A percentile compares a stretch with the other conserved stretches of the same genome.
phyloP scores from a whole-genome alignment of 2,888 invertebrate species.

The Sabatieria punctata region DNA sequence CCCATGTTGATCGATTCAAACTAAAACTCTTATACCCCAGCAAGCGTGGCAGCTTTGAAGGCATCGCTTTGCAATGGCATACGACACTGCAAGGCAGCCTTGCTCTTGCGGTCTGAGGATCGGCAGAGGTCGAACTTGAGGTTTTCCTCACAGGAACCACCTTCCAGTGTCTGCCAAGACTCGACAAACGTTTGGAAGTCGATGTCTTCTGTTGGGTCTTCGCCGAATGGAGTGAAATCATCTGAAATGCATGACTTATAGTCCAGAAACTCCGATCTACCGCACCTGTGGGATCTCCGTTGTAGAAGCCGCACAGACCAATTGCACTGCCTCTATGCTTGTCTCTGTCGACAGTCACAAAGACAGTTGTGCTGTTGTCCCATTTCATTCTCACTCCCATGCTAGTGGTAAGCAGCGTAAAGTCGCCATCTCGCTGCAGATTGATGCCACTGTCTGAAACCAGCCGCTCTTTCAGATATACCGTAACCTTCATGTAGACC shows the following conservation, averaged over 20 bases:
- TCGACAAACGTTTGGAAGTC: slow-evolving; percentile 7
- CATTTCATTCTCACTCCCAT: slow-evolving; percentile 11
- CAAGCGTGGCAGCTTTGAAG: too few relatives aligned
- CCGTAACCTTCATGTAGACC: too few relatives aligned
- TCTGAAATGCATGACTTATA: slow-evolving; percentile 1
- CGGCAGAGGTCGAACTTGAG: too few relatives aligned
- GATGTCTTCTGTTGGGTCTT: not conserved
- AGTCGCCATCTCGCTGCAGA: slow-evolving; percentile 9
- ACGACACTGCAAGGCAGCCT: too few relatives aligned
- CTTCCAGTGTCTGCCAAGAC: slow-evolving; percentile 3
- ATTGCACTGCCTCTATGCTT: not conserved
- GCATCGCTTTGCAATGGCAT: too few relatives aligned
- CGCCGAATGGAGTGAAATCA: slow-evolving; percentile 8
- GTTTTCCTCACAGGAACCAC: not conserved
- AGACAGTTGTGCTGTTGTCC: slow-evolving; percentile 6
- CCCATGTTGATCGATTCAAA: too few relatives aligned
- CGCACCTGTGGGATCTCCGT: slow-evolving; percentile 9
- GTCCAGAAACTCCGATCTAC: too few relatives aligned
- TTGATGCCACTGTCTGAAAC: slow-evolving; percentile 7
- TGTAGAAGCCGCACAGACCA: slow-evolving; percentile 11
- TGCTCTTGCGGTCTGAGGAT: too few relatives aligned
- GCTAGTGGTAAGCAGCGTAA: slow-evolving; percentile 6
- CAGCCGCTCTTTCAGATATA: too few relatives aligned
- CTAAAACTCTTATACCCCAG: too few relatives aligned
- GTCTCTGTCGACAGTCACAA: slow-evolving; percentile 8